phyloP scores from a whole-genome alignment of 2,888 invertebrate species.

The Belgica antarctica region DNA sequence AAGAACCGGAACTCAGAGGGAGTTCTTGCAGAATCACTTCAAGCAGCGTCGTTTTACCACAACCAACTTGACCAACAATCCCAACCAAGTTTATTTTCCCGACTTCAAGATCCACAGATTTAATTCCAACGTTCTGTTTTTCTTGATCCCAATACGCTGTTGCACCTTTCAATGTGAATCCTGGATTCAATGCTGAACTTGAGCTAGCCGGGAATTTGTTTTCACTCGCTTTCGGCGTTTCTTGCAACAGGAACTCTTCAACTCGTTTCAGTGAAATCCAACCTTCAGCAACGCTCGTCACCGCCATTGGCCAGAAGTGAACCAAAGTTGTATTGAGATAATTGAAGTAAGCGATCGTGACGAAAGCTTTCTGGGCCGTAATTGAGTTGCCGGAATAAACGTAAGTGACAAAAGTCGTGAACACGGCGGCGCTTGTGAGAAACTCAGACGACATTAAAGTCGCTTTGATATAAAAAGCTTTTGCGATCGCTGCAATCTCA shows the following conservation, averaged over 20 bases:
- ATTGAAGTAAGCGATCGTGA: conserved; percentile 63
- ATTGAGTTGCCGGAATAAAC: conserved; percentile 61
- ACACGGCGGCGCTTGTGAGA: conserved; percentile 70
- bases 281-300: conserved; percentile 61
- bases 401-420: conserved; percentile 66
- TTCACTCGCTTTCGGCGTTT: conserved; percentile 44
- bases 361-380: conserved; percentile 69
- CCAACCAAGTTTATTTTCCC: conserved; percentile 56
- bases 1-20: conserved; percentile 57
- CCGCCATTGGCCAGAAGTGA: conserved; percentile 59
- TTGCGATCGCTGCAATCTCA: conserved; percentile 55
- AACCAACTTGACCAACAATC: conserved; percentile 66
- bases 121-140: conserved; percentile 37
- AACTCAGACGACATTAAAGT: conserved; percentile 66
- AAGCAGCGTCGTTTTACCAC: conserved; percentile 66
- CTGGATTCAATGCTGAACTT: background rate
- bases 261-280: conserved; percentile 61
- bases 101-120: conserved; percentile 44
- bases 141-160: conserved; percentile 42
- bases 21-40: conserved; percentile 71
- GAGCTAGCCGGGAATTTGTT: too few species aligned
- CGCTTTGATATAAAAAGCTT: conserved; percentile 63
- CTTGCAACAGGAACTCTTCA: conserved; percentile 58
- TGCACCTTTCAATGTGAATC: conserved; percentile 24
- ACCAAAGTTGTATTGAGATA: conserved; percentile 61